Evolutionary conservation across 1,140 invertebrate species (phyloP).

Genomic region (Ephestia elutella): DNA sequence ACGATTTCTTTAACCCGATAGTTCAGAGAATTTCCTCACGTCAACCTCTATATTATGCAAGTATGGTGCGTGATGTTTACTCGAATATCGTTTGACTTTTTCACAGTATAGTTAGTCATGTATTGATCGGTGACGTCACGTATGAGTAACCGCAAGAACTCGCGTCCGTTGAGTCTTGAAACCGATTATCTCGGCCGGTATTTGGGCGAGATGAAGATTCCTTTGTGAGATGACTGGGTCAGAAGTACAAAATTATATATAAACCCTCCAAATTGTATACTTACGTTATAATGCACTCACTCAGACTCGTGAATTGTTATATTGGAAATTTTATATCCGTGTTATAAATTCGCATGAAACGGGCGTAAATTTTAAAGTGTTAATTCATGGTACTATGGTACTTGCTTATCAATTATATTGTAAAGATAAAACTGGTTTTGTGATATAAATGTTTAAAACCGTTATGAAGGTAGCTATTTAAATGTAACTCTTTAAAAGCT

Average conservation of each 20-base stretch:
- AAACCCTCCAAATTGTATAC: too few relatives aligned
- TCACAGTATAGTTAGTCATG: conserved; percentile 55
- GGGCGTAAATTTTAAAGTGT: too few relatives aligned
- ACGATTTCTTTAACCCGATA: conserved; percentile 6
- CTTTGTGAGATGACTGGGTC: conserved; percentile 18
- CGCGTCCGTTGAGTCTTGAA: conserved; percentile 22
- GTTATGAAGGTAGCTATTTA: conserved; percentile 12
- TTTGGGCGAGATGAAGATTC: conserved; percentile 36
- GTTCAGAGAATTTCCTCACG: background rate
- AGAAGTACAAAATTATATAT: too few relatives aligned
- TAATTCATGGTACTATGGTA: too few relatives aligned
- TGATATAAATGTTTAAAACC: conserved; percentile 3
- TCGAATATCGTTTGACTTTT: conserved; percentile 39
- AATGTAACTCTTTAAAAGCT: conserved; percentile 17
- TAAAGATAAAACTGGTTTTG: background rate
- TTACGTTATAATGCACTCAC: too few relatives aligned
- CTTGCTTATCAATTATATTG: too few relatives aligned
- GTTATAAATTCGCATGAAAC: too few relatives aligned
- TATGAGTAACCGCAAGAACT: conserved; percentile 50
- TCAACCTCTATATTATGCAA: conserved; percentile 1
- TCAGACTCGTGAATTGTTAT: too few relatives aligned
- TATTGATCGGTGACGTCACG: conserved; percentile 59
- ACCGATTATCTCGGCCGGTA: conserved; percentile 32
- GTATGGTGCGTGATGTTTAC: conserved; percentile 9
- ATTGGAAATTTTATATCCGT: too few relatives aligned